Percentiles rank a stretch among this genome's conserved stretches.
Evolutionary conservation across 2,797 vertebrate species (phyloP).

Genomic region (Phyllotis vaccarum): DNA sequence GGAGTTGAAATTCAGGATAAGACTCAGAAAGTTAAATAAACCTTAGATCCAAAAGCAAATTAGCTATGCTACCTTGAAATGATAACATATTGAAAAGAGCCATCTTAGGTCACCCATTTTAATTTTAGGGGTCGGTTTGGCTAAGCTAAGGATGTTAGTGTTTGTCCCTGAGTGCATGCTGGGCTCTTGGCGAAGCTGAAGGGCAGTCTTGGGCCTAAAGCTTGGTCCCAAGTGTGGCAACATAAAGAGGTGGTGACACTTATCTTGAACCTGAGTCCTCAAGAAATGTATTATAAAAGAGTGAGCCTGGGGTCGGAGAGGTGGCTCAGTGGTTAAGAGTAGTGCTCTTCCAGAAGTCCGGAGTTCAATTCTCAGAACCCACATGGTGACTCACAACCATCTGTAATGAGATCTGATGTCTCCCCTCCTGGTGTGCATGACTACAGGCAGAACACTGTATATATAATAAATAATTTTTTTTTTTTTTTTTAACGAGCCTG

Average conservation of each 20-base stretch:
- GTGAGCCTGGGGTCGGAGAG: not conserved
- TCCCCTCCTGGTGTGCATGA: too few species aligned
- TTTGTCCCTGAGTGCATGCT: not conserved
- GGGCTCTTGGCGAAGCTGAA: not conserved
- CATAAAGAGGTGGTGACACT: not conserved
- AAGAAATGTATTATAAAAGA: not conserved
- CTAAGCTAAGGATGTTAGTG: not conserved
- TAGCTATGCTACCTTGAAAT: not conserved
- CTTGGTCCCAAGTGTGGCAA: not conserved
- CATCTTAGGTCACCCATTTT: not conserved
- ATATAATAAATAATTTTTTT: too few species aligned
- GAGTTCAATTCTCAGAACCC: too few species aligned
- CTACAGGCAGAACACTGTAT: too few species aligned
- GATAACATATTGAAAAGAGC: not conserved
- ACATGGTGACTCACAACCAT: too few species aligned
- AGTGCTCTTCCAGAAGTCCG: too few species aligned
- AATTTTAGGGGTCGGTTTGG: not conserved
- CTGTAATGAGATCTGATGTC: too few species aligned
- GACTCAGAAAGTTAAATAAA: constrained; percentile 54
- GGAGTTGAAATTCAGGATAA: not conserved
- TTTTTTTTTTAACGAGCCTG: not conserved
- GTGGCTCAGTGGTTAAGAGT: too few species aligned
- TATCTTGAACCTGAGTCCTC: not conserved
- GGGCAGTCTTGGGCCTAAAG: not conserved
- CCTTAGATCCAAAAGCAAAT: not conserved